Evolutionary conservation across 2,797 vertebrate species (phyloP).

Genomic region (Lycodopsis pacificus): DNA sequence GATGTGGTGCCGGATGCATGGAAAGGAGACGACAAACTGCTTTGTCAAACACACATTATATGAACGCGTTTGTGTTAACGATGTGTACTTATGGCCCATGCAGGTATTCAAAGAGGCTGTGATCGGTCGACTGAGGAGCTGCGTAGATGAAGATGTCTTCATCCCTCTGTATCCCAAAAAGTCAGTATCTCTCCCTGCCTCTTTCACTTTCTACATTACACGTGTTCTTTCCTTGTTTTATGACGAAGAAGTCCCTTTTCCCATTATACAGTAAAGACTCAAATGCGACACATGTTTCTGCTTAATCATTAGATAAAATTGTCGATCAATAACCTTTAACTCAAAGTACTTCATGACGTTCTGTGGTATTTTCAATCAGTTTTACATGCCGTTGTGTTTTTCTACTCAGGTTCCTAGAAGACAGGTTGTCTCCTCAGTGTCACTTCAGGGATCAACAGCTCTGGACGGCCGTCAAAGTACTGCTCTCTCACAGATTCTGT

Average conservation of each 20-base stretch:
- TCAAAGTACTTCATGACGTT: neutral
- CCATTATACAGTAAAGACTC: neutral
- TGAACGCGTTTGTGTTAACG: neutral
- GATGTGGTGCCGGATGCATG: neutral
- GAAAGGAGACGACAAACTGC: neutral
- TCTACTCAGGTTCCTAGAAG: constrained; percentile 81
- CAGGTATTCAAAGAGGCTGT: constrained; percentile 86
- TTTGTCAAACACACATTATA: neutral
- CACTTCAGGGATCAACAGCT: constrained; percentile 90
- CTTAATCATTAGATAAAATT: neutral
- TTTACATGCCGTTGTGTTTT: constrained; percentile 16
- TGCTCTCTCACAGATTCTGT: neutral
- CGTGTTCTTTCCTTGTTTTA: neutral
- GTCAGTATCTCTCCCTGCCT: constrained; percentile 70
- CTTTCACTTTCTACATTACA: constrained; percentile 5
- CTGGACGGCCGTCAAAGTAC: constrained; percentile 93
- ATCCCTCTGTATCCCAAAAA: constrained; percentile 93
- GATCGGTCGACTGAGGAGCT: constrained; percentile 85
- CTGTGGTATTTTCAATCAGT: neutral
- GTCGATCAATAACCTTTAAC: neutral
- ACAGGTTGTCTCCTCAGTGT: constrained; percentile 82
- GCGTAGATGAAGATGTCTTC: constrained; percentile 94
- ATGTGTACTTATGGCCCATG: constrained; percentile 45
- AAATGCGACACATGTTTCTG: neutral
- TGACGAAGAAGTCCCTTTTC: neutral